phyloP scores from a whole-genome alignment of 2,888 invertebrate genomes.

The Pseudolycoriella hygida region DNA sequence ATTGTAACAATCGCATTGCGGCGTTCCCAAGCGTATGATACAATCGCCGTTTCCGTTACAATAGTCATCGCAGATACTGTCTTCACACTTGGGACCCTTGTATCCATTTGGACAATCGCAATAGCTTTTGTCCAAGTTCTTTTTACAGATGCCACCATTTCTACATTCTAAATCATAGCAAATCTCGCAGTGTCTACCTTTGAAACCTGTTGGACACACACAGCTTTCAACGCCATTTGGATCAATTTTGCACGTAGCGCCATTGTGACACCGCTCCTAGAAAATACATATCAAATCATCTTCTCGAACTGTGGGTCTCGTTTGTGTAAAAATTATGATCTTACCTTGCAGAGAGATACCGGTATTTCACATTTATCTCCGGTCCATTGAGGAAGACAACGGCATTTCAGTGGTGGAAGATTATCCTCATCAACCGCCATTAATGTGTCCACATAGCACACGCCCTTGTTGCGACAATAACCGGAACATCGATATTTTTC shows the following conservation, averaged over 20 bases:
- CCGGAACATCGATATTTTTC: slow-evolving; percentile 50
- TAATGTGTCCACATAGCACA: slow-evolving; percentile 31
- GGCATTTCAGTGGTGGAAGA: slow-evolving; percentile 31
- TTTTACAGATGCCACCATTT: slow-evolving; percentile 41
- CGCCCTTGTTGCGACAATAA: slow-evolving; percentile 44
- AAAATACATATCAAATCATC: slow-evolving; percentile 2
- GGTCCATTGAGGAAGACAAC: slow-evolving; percentile 43
- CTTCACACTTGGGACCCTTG: slow-evolving; percentile 40
- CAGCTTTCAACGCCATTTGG: slow-evolving; percentile 29
- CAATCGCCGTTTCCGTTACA: slow-evolving; percentile 39
- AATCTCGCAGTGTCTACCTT: slow-evolving; percentile 36
- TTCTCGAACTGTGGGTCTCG: neutral
- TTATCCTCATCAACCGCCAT: slow-evolving; percentile 15
- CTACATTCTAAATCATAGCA: slow-evolving; percentile 38
- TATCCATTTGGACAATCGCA: slow-evolving; percentile 38
- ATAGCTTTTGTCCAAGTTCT: slow-evolving; percentile 25
- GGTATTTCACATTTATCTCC: slow-evolving; percentile 46
- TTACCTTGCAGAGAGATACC: slow-evolving; percentile 33
- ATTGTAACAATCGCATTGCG: slow-evolving; percentile 21
- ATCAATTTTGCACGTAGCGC: slow-evolving; percentile 35
- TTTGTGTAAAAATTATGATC: neutral
- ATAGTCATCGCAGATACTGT: slow-evolving; percentile 35
- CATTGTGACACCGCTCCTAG: slow-evolving; percentile 36
- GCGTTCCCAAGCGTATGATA: slow-evolving; percentile 21
- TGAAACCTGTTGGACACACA: slow-evolving; percentile 34